phyloP scores from a whole-genome alignment of 2,113 vertebrate genomes.

The Ptilorrhoa leucosticta region DNA sequence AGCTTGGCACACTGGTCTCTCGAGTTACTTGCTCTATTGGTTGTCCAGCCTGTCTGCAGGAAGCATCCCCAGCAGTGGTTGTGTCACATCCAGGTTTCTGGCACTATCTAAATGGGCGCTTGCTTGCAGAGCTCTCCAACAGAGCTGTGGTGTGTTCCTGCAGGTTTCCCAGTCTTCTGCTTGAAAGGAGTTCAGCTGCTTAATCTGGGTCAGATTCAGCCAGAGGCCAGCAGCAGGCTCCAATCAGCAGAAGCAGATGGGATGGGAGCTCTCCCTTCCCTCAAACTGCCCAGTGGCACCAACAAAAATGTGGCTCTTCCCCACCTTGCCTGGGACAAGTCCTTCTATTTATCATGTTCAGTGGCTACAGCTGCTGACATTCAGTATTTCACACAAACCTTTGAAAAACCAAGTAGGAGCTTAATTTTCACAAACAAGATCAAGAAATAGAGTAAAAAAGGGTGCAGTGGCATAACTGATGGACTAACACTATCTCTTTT shows the following conservation, averaged over 20 bases:
- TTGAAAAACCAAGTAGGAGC: background rate
- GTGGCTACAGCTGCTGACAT: background rate
- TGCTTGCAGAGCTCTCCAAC: background rate
- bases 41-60: background rate
- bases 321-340: background rate
- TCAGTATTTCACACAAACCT: background rate
- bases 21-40: background rate
- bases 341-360: fast-evolving
- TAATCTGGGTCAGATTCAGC: background rate
- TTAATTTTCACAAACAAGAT: background rate
- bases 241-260: background rate
- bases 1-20: background rate
- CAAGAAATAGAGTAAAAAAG: background rate
- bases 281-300: background rate
- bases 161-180: background rate
- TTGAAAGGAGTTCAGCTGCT: background rate
- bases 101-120: background rate
- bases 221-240: background rate
- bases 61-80: background rate
- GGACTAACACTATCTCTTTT: background rate
- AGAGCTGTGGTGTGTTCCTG: fast-evolving
- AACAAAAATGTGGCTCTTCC: background rate
- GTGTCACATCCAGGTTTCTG: background rate
- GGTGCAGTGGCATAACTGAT: background rate
- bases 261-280: background rate